Conservation (phyloP, 2,113 vertebrate species). For the Pyrgilauda ruficollis region DNA sequence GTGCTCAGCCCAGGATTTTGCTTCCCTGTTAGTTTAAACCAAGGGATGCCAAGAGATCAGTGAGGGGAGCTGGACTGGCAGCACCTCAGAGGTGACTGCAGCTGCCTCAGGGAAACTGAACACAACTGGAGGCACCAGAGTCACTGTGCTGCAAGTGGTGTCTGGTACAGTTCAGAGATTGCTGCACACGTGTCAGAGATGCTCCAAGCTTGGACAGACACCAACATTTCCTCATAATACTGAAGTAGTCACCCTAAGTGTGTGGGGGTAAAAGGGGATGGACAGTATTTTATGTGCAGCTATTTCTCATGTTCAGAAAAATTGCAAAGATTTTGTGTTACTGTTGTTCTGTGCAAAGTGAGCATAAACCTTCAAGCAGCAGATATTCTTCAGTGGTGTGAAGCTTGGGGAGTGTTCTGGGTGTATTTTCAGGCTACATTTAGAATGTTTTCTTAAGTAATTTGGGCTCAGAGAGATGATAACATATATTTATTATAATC, state of each 20-base stretch:
- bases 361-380: not conserved
- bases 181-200: not conserved
- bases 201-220: not conserved
- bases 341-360: not conserved
- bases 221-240: not conserved
- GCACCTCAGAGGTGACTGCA: not conserved
- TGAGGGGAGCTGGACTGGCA: not conserved
- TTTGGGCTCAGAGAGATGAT: not conserved
- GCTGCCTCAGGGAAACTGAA: not conserved
- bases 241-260: accelerated
- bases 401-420: not conserved
- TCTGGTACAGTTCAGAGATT: not conserved
- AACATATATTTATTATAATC: too few relatives aligned
- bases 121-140: not conserved
- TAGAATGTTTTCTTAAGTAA: not conserved
- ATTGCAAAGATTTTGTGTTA: not conserved
- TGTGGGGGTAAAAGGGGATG: not conserved
- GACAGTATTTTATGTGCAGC: not conserved
- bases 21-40: not conserved
- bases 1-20: not conserved
- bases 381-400: not conserved
- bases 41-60: not conserved
- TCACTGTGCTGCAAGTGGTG: not conserved
- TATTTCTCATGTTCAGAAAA: not conserved
- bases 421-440: not conserved